Evolutionary conservation across 1,140 invertebrate species (phyloP).

Genomic region (Trichonephila clavata): DNA sequence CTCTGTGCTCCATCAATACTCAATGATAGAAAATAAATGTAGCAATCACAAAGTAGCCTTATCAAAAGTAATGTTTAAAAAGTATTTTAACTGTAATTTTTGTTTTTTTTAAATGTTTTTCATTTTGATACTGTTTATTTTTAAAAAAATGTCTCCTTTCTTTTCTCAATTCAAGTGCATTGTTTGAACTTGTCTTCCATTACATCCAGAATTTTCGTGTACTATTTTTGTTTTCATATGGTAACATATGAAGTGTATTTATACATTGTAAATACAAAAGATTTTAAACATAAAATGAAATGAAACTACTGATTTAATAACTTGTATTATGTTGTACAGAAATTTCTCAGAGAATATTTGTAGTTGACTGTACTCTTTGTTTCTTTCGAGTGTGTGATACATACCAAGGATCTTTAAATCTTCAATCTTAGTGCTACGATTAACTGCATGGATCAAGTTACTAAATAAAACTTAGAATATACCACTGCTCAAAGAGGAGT

Average conservation of each 20-base stretch:
- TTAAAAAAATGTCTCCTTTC: neutral
- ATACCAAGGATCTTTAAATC: constrained; percentile 35
- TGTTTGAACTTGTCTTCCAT: constrained; percentile 68
- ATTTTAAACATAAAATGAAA: constrained; percentile 63
- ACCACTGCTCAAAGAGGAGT: constrained; percentile 48
- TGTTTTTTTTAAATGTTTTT: neutral
- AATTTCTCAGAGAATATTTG: constrained; percentile 35
- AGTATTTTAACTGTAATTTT: neutral
- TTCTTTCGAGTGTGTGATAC: constrained; percentile 29
- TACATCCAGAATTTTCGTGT: constrained; percentile 56
- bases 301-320: constrained; percentile 47
- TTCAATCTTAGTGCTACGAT: constrained; percentile 56
- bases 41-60: neutral
- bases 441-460: constrained; percentile 72
- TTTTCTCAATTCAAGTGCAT: neutral
- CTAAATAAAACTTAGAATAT: constrained; percentile 68
- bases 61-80: neutral
- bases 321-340: constrained; percentile 72
- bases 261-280: constrained; percentile 74
- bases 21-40: neutral
- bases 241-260: constrained; percentile 24
- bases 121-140: neutral
- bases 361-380: constrained; percentile 29
- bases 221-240: constrained; percentile 57
- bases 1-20: no score